Base-by-base conservation (phyloP, 2,113 vertebrate genomes). In the Amphiprion ocellaris region DNA sequence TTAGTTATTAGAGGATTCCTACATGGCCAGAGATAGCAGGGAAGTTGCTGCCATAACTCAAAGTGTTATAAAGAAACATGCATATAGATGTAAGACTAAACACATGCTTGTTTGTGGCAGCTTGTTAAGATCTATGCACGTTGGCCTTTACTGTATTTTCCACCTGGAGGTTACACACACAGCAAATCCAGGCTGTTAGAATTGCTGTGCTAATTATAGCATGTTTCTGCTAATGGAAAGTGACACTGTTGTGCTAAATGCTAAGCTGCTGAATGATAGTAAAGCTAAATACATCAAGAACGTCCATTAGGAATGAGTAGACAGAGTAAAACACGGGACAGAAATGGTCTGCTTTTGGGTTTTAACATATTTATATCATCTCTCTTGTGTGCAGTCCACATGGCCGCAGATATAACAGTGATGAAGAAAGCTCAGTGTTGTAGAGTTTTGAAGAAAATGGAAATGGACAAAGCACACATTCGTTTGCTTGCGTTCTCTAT, bases 181-280 rank as follows among this genome's bases (percentile, higher is more conserved):
- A 59, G 33, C 39, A 68, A 56, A 41, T 62, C 56, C 50, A 19
- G 30, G 4, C 68, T 12, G 5, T 60, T 79, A 15, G 69, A 47
- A 59, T 33, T 7, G 1, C 71, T 11, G 23, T 67, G 67, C 65
- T 77, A 63, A 60, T 82, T 86, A 75, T 84, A 74, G 50, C 69
- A 72, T 46, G 14, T 66, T 85, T 82, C 78, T 77, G 60, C 74
- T 79, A 82, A 84, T 84, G 64, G 59, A 78, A 74, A 68, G 44
- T 79, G 69, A 77, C 89, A 77, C 55, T 24, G 44, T 54, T 76
- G 53, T 88, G 63, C 39, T 63, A 79, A 73, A 81, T 75, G 41
- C 74, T 81, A 50, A 83, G 52, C 44, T 81, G 71, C 46, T 41
- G 72, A 47, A 55, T 65, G 37, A 55, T 64, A 21, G 49, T 64